These are phyloP conservation scores for Coelinius sp. DNA, from an alignment of 2,888 invertebrate species.

Conservation along the genomic window DNA sequence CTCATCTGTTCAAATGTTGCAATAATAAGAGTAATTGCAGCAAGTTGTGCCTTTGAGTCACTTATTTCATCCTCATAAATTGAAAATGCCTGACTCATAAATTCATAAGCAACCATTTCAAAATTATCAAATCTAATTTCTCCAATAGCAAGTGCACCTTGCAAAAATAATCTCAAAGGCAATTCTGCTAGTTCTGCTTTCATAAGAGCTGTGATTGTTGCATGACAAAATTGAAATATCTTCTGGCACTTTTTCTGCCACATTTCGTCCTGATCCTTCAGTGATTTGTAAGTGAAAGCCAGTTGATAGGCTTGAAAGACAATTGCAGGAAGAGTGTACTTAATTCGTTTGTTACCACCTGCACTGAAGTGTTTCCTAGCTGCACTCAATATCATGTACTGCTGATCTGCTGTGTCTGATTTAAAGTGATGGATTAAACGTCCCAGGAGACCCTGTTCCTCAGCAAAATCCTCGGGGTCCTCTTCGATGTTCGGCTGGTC, in stretches of 20 bases:
- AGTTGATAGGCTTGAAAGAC: constrained; percentile 94
- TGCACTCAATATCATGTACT: constrained; percentile 90
- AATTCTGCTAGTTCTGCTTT: constrained; percentile 96
- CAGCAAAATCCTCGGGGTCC: constrained; percentile 95
- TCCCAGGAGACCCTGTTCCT: constrained; percentile 94
- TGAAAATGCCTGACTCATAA: constrained; percentile 96
- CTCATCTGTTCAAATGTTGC: constrained; percentile 95
- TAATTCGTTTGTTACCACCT: constrained; percentile 92
- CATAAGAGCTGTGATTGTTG: constrained; percentile 93
- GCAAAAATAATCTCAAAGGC: constrained; percentile 92
- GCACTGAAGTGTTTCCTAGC: constrained; percentile 90
- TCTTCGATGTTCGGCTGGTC: constrained; percentile 78
- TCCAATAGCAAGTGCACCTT: constrained; percentile 94
- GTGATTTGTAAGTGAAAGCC: constrained; percentile 85
- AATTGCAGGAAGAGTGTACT: constrained; percentile 93
- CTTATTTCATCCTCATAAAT: constrained; percentile 98
- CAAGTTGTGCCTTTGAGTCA: constrained; percentile 96
- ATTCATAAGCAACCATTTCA: constrained; percentile 98
- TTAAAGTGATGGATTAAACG: constrained; percentile 88
- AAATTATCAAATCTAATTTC: constrained; percentile 94
- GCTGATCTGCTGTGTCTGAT: constrained; percentile 86
- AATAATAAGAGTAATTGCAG: constrained; percentile 95
- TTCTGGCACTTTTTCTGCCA: constrained; percentile 99
- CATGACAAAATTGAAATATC: constrained; percentile 98
- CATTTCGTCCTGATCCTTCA: constrained; percentile 90